phyloP scores from a whole-genome alignment of 1,140 invertebrate species.

The Drosophila bocki region DNA sequence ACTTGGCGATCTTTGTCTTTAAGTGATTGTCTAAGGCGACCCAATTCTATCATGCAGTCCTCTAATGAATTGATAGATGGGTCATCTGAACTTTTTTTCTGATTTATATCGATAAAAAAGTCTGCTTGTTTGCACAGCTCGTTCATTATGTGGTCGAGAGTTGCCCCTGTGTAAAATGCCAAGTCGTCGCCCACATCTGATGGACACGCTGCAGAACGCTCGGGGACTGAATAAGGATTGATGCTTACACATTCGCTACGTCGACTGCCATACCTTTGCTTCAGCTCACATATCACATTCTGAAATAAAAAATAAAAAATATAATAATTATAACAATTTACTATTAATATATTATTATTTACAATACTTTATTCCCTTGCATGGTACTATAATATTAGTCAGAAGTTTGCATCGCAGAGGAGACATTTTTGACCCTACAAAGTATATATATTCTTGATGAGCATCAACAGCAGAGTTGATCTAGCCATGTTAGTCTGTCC shows the following conservation, averaged over 20 bases:
- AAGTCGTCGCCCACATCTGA: constrained; percentile 61
- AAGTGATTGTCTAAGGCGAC: constrained; percentile 35
- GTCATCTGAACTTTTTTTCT: constrained; percentile 21
- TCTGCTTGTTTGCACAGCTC: constrained; percentile 62
- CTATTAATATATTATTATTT: no score
- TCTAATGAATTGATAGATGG: constrained; percentile 35
- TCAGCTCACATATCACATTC: constrained; percentile 58
- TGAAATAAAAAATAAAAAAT: constrained; percentile 1
- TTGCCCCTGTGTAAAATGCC: constrained; percentile 65
- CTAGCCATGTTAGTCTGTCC: no score
- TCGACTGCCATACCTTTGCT: constrained; percentile 52
- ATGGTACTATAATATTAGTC: no score
- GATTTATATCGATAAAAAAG: constrained; percentile 57
- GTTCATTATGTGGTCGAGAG: constrained; percentile 65
- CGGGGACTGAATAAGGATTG: constrained; percentile 10
- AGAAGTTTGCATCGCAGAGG: no score
- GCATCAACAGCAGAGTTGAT: no score
- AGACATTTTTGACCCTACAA: no score
- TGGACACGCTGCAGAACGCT: constrained; percentile 13
- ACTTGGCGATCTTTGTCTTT: constrained; percentile 35
- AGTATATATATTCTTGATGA: no score
- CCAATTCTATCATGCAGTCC: constrained; percentile 48
- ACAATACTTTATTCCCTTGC: no score
- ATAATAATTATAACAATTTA: background rate
- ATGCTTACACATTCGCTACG: constrained; percentile 19